Evolutionary conservation across 1,140 invertebrate genomes (phyloP).

Genomic region (Aphis craccivora): DNA sequence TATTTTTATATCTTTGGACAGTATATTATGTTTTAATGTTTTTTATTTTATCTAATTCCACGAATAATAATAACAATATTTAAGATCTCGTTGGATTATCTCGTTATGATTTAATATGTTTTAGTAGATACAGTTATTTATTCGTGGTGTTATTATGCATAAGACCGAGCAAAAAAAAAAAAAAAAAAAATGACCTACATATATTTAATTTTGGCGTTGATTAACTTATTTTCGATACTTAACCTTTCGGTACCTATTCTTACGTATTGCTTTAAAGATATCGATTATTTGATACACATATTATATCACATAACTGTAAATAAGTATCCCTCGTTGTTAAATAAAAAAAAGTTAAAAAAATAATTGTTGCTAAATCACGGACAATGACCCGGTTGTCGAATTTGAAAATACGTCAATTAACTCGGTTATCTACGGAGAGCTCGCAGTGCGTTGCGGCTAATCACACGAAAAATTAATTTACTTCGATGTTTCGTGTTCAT

Average conservation of each 20-base stretch:
- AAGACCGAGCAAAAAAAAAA: background rate
- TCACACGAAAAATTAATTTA: background rate
- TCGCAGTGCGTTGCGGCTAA: background rate
- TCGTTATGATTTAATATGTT: background rate
- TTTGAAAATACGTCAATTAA: slow-evolving; percentile 8
- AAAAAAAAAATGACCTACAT: background rate
- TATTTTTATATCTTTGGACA: background rate
- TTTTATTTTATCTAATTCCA: background rate
- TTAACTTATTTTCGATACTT: background rate
- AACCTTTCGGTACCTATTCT: too few relatives aligned
- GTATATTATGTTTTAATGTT: background rate
- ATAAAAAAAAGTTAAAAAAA: background rate
- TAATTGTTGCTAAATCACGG: background rate
- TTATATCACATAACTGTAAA: background rate
- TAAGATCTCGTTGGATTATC: background rate
- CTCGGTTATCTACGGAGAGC: background rate
- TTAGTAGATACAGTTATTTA: background rate
- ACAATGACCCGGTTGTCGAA: background rate
- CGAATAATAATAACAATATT: background rate
- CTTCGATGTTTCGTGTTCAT: background rate
- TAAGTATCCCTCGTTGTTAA: background rate
- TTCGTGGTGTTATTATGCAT: background rate
- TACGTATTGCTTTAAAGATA: background rate
- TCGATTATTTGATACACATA: background rate
- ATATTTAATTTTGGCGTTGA: background rate